Base-by-base conservation (phyloP, 2,113 vertebrate species). In the Indicator indicator region DNA sequence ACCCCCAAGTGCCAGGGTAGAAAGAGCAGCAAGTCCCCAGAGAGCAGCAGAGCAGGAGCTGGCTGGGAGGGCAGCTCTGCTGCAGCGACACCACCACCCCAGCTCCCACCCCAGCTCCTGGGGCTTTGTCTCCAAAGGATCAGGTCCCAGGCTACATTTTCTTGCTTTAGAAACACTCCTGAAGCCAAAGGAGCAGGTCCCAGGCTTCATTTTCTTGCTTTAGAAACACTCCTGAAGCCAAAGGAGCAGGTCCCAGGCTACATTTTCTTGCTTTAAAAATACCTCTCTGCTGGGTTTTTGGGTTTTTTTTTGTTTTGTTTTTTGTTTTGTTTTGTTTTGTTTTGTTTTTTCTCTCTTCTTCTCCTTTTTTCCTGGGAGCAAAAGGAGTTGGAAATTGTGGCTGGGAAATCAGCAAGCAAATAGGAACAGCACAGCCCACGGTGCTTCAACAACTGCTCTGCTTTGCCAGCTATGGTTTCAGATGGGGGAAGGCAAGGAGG, bases 51-150 rank as follows among this genome's bases (percentile, higher is more conserved):
- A 77, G 59, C 12, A 1, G 62, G 78, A 50, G 17, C 44, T 26
- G 52, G 23, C 18, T 8, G 46, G 0, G 44, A 44, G 42, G 67
- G 67, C 32, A 52, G 59, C 80, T 72, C 30, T 11, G 44, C 67
- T 16, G 33, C 58, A 36, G 9, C 56, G 17, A 14, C n/a, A 12
- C 59, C 4, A 2, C 20, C 23, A 13, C 28, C 12, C 56, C 33
- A 46, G 36, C 36, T 36, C 40, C 40, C 40, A 10, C 42, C 42
- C 42, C 42, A 5, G 9, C 9, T 30, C 33, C 0, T 0, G 16
- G 28, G 15, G 20, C 18, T 55, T 56, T 21, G 50, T 5, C 38
- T 69, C 27, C 68, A 65, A 58, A 84, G 8, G 16, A 78, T 58
- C 16, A 28, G 16, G 7, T 75, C 32, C 44, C 16, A 17, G 52